Conservation (phyloP, 2,888 invertebrate genomes). For the Cryptus armator region DNA sequence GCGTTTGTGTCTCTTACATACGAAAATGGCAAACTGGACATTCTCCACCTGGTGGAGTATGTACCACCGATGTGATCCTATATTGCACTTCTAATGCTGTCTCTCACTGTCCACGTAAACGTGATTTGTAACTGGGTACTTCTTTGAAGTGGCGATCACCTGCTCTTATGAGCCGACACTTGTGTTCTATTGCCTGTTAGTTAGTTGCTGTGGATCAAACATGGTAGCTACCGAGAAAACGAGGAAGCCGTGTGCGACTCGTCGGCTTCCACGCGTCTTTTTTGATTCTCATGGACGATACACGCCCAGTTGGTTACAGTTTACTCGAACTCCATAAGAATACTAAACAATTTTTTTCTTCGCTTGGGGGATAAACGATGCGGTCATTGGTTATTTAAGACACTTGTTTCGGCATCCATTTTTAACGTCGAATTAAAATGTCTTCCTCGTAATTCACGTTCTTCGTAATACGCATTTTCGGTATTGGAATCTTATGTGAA, state of each 20-base stretch:
- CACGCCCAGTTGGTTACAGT: constrained; percentile 38
- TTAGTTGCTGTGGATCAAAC: constrained; percentile 43
- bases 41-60: constrained; percentile 72
- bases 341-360: neutral
- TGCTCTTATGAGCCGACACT: constrained; percentile 45
- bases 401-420: neutral
- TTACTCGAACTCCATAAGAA: neutral
- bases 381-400: constrained; percentile 1
- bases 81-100: constrained; percentile 47
- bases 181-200: constrained; percentile 28
- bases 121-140: constrained; percentile 75
- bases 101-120: constrained; percentile 67
- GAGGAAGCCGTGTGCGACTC: constrained; percentile 71
- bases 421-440: neutral
- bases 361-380: neutral
- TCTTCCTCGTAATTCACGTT: too few species aligned
- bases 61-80: constrained; percentile 65
- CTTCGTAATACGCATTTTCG: too few species aligned
- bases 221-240: constrained; percentile 55
- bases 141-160: constrained; percentile 71
- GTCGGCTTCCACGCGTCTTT: constrained; percentile 65
- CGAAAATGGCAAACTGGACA: constrained; percentile 78
- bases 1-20: constrained; percentile 54
- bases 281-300: constrained; percentile 39
- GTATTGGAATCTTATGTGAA: too few species aligned